Evolutionary conservation across 1,140 invertebrate genomes (phyloP).

Genomic region (Anoplolepis gracilipes): DNA sequence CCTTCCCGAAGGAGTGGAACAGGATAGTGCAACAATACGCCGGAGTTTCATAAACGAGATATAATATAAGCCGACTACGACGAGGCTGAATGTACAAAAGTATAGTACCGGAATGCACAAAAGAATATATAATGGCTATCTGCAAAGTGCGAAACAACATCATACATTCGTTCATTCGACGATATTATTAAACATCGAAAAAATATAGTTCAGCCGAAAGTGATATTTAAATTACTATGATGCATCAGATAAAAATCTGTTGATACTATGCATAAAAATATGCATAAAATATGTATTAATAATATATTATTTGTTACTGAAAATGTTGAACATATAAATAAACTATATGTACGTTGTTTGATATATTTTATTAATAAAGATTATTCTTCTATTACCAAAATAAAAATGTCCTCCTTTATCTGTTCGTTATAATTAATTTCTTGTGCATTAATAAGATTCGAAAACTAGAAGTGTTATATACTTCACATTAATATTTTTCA

Average conservation of each 20-base stretch:
- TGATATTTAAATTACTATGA: not conserved
- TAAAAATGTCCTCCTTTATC: not conserved
- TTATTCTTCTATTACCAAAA: not conserved
- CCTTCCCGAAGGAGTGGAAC: slow-evolving; percentile 90
- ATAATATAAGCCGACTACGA: slow-evolving; percentile 38
- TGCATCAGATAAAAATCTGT: not conserved
- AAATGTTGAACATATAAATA: not conserved
- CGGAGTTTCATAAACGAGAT: slow-evolving; percentile 71
- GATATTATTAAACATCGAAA: slow-evolving; percentile 19
- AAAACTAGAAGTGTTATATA: not conserved
- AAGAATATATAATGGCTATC: not conserved
- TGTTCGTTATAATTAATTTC: not conserved
- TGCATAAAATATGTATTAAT: no score
- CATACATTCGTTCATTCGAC: slow-evolving; percentile 15
- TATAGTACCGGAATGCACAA: not conserved
- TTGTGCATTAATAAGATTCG: not conserved
- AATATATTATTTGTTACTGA: not conserved
- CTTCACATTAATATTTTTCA: not conserved
- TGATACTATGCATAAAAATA: not conserved
- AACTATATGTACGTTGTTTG: not conserved
- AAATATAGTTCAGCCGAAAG: not conserved
- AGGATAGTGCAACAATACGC: slow-evolving; percentile 89
- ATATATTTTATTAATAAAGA: slow-evolving; percentile 28
- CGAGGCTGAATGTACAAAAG: slow-evolving; percentile 12
- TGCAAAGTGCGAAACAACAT: not conserved